Conservation (phyloP, 2,797 vertebrate genomes). For the Smutsia temminckii region DNA sequence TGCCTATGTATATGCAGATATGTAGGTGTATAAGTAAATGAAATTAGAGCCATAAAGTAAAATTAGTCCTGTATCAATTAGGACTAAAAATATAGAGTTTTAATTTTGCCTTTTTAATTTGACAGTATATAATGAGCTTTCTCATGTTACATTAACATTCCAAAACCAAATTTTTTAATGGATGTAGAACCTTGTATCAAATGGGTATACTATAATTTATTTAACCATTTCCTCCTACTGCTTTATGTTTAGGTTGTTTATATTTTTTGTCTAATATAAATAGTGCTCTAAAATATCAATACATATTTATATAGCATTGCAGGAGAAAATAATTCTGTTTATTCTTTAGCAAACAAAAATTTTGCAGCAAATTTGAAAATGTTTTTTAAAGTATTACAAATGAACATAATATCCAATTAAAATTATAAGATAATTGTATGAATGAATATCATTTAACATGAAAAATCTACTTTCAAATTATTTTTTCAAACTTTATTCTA, state of each 20-base stretch:
- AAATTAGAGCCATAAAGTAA: background rate
- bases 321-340: slow-evolving; percentile 15
- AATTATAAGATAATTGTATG: background rate
- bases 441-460: background rate
- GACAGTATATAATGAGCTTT: background rate
- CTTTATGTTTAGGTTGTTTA: background rate
- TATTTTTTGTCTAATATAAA: background rate
- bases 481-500: slow-evolving; percentile 7
- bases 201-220: background rate
- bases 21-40: background rate
- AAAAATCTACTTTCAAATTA: background rate
- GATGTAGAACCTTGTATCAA: background rate
- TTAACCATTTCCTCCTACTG: background rate
- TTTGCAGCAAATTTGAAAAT: slow-evolving; percentile 37
- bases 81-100: background rate
- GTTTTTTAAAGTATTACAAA: background rate
- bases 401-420: background rate
- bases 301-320: background rate
- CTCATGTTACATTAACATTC: background rate
- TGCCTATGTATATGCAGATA: background rate
- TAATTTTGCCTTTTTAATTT: slow-evolving; percentile 20
- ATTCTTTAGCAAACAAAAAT: background rate
- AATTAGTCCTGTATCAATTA: background rate
- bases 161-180: background rate
- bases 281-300: background rate